Conservation (phyloP, 2,113 vertebrate species). For the Lasiurus borealis region DNA sequence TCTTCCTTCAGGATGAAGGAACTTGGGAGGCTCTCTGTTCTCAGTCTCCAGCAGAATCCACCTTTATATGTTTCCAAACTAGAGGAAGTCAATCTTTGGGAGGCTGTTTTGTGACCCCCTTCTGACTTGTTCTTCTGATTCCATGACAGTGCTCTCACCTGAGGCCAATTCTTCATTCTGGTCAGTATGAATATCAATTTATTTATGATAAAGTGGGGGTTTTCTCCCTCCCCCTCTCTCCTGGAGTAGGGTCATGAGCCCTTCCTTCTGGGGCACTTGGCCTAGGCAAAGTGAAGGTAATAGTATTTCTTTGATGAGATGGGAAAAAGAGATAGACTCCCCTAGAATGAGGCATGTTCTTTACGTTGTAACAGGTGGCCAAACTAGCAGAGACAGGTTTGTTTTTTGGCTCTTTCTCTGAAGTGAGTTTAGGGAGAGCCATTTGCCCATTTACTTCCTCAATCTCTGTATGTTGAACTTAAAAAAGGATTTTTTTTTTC, state of each 20-base stretch:
- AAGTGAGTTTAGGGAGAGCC: not conserved
- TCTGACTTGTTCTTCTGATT: not conserved
- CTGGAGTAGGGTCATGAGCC: not conserved
- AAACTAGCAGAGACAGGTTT: not conserved
- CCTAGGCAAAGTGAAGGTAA: conserved; percentile 4
- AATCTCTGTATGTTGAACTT: not conserved
- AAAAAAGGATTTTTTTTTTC: not conserved
- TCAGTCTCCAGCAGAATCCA: not conserved
- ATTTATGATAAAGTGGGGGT: not conserved
- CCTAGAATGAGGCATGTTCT: not conserved
- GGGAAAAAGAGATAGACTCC: not conserved
- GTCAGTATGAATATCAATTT: not conserved
- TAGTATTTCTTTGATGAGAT: conserved; percentile 38
- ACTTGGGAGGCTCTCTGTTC: not conserved
- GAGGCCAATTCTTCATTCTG: conserved; percentile 50
- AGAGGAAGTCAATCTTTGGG: not conserved
- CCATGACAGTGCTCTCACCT: not conserved
- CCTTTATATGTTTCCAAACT: not conserved
- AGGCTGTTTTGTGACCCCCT: not conserved
- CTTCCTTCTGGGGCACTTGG: not conserved
- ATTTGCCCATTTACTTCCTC: not conserved
- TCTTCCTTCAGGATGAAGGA: conserved; percentile 8
- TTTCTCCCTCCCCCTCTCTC: not conserved
- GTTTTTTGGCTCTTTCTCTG: not conserved
- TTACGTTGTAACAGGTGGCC: not conserved